Percentiles rank a stretch among this genome's conserved stretches.
phyloP scores from a whole-genome alignment of 2,113 vertebrate genomes.

The Butastur rufipennis region DNA sequence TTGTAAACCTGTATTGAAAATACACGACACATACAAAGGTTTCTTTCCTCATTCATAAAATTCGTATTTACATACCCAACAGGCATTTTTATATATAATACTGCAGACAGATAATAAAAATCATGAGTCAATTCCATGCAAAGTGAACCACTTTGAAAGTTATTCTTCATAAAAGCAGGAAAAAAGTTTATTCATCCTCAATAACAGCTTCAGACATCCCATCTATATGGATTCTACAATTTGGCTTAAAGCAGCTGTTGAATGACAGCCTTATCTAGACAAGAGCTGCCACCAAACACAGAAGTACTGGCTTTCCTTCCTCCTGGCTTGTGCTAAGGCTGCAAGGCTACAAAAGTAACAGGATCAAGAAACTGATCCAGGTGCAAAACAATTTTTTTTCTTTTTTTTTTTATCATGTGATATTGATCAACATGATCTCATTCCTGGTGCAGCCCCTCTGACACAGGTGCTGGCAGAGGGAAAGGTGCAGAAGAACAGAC shows the following conservation, averaged over 20 bases:
- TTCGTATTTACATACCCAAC: not conserved
- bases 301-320: not conserved
- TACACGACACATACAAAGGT: not conserved
- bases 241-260: not conserved
- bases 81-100: not conserved
- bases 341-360: not conserved
- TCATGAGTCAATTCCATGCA: not conserved
- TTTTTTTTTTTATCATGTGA: accelerated
- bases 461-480: not conserved
- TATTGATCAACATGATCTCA: not conserved
- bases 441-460: not conserved
- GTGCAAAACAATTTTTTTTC: not conserved
- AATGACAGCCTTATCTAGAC: not conserved
- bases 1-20: not conserved
- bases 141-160: not conserved
- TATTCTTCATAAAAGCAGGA: not conserved
- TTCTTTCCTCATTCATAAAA: not conserved
- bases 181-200: not conserved
- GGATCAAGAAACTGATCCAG: not conserved
- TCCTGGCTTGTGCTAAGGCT: not conserved
- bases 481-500: not conserved
- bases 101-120: not conserved
- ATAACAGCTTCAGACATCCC: not conserved
- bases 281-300: not conserved
- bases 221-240: not conserved